Conservation (phyloP, 1,140 invertebrate genomes). For the Dolichoris vasculosae region DNA sequence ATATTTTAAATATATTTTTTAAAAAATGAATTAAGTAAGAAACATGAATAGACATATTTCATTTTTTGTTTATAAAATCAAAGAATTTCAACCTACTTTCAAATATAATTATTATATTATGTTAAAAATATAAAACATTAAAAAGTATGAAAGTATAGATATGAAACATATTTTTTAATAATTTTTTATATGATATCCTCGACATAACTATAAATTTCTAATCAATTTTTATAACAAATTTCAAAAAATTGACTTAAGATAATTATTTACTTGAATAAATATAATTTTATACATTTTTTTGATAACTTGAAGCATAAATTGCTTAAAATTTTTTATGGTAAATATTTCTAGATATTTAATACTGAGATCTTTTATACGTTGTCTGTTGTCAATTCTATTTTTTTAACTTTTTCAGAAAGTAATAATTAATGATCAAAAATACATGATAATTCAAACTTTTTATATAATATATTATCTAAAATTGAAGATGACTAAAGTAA, state of each 20-base stretch:
- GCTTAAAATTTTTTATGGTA: not conserved
- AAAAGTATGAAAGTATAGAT: not conserved
- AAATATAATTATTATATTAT: not conserved
- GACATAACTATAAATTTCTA: not conserved
- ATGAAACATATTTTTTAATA: not conserved
- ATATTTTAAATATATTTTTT: no score
- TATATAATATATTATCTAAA: no score
- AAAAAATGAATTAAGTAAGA: no score
- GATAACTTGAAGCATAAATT: not conserved
- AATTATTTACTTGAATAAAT: no score
- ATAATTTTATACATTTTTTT: no score
- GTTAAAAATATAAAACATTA: not conserved
- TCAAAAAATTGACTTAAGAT: not conserved
- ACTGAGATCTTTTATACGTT: not conserved
- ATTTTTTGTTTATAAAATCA: no score
- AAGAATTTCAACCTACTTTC: not conserved
- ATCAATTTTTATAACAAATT: not conserved
- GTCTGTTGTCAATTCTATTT: no score
- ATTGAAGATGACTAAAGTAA: no score
- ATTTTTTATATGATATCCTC: not conserved
- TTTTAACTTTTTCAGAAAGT: no score
- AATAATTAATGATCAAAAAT: no score
- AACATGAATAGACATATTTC: no score
- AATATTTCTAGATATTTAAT: not conserved
- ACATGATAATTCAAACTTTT: no score